A percentile compares a stretch with the other conserved stretches of the same genome.
Conservation (phyloP, 2,797 vertebrate genomes). For the Pyrocephalus nanus region DNA sequence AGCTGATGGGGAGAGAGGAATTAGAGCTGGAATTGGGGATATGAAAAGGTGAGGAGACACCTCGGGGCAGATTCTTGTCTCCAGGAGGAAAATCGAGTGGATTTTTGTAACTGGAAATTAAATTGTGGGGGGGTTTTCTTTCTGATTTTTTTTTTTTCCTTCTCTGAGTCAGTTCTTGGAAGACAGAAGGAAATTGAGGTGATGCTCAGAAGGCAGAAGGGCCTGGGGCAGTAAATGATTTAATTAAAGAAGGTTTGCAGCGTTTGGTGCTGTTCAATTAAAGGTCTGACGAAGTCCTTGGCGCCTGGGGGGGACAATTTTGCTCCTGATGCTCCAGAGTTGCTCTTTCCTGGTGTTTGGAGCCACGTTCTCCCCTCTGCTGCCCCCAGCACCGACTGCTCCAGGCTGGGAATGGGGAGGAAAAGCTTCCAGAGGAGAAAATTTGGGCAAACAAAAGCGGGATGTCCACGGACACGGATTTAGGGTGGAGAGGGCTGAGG, state of each 20-base stretch:
- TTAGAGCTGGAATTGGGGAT: not conserved
- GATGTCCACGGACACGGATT: no score
- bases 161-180: not conserved
- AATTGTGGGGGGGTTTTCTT: not conserved
- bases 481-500: no score
- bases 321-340: not conserved
- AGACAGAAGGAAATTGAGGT: not conserved
- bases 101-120: not conserved
- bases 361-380: not conserved
- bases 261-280: fast-evolving
- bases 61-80: not conserved
- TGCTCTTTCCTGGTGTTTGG: not conserved
- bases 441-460: no score
- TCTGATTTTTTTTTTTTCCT: not conserved
- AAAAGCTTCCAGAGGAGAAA: fast-evolving
- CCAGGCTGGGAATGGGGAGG: not conserved
- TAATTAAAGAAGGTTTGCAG: not conserved
- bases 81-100: not conserved
- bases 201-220: not conserved
- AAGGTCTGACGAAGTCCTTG: not conserved
- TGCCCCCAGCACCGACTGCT: no score
- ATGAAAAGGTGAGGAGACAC: not conserved
- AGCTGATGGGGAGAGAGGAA: not conserved
- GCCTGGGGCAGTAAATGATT: not conserved
- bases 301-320: not conserved